Evolutionary conservation across 2,113 vertebrate species (phyloP), one percentile per base, ranked within the genome.

Genomic region (Corythornis vintsioides): DNA sequence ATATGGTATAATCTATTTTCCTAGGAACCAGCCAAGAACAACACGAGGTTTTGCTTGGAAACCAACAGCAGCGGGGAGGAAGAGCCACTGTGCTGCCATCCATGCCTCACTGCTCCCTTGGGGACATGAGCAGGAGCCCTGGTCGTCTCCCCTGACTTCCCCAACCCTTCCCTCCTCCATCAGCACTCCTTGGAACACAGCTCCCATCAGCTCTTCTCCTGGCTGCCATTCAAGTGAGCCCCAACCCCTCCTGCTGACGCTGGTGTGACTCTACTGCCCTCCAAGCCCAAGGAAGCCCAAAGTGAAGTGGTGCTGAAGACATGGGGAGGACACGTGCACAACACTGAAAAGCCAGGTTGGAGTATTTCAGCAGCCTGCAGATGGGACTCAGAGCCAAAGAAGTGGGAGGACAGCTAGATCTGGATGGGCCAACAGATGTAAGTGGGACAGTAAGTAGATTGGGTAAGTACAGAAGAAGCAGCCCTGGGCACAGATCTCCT

Each of bases 21-120:
- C 95, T 94, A 94, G 55, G 48, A 89, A 83, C 19, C 42, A 38
- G 92, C 96, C 95, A 97, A 97, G 93, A 95, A 81, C 67, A 92
- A 84, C 83, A 88, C 50, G 56, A 50, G 31, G 55, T 60, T 83
- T 86, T 52, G 29, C 76, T 86, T 74, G 57, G 87, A 92, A 95
- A 82, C 29, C 1, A 1, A 75, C 24, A 76, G 40, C 82, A 85
- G 59, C 7, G 2, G 13, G 24, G 73, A 31, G 64, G 71, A 93
- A 92, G 91, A 52, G 72, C 45, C 74, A 65, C n/a, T 13, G 11
- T 3, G 1, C 75, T 82, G 75, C 83, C 73, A 90, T 40, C 72
- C 61, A 70, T 6, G 38, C 33, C 50, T 38, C 73, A 35, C 28
- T 11, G 15, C 6, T 89, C 48, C 79, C 73, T 40, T 3, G 3